Percentiles rank a stretch among this genome's conserved stretches.
Evolutionary conservation across 2,797 vertebrate genomes (phyloP).

Genomic region (Sus cebifrons): DNA sequence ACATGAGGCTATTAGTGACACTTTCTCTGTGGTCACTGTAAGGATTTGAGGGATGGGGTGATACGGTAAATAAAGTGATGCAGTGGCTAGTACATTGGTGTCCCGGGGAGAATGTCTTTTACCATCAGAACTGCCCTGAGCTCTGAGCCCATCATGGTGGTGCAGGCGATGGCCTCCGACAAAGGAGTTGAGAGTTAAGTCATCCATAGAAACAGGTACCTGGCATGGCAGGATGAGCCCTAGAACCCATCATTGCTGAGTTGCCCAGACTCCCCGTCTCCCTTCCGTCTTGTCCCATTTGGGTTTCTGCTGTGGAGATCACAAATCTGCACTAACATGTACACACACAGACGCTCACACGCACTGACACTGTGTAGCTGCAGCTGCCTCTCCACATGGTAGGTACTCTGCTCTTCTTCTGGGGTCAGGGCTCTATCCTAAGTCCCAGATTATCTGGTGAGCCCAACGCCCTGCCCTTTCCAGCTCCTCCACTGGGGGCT

Average conservation of each 20-base stretch:
- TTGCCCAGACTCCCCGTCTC: not conserved
- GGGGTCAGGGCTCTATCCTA: not conserved
- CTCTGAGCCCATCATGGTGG: not conserved
- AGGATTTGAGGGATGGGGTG: not conserved
- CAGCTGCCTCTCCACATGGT: fast-evolving
- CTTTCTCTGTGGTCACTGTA: not conserved
- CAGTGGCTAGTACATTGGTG: not conserved
- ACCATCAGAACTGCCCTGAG: no score
- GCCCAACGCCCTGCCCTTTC: not conserved
- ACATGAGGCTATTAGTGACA: not conserved
- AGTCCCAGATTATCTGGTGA: not conserved
- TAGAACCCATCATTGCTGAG: fast-evolving
- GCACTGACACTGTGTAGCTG: no score
- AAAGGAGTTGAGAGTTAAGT: not conserved
- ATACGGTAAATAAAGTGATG: not conserved
- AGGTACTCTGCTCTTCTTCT: no score
- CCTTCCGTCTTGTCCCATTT: no score
- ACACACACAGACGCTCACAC: not conserved
- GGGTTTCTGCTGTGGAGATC: not conserved
- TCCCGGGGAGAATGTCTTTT: not conserved
- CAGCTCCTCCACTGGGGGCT: not conserved
- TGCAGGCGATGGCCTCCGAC: not conserved
- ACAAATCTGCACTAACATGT: not conserved
- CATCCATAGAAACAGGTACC: not conserved
- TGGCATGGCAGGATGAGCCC: fast-evolving